Base-by-base conservation (phyloP, 2,113 vertebrate species). In the Eidolon helvum region DNA sequence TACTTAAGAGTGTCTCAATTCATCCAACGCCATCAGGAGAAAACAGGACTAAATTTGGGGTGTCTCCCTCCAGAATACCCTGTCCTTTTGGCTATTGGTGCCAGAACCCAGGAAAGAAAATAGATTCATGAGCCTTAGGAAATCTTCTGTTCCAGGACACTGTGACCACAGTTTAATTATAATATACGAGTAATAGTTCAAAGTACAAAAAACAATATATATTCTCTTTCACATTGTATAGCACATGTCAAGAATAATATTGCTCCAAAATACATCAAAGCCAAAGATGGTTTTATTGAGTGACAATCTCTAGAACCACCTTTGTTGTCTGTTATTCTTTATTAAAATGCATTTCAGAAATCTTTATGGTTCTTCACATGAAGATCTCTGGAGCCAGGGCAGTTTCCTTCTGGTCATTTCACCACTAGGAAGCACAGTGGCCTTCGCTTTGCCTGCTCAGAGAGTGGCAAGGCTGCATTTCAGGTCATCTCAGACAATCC, bases 291-390 rank as follows among this genome's bases (percentile, higher is more conserved):
- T n/a, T 40, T 94, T 82, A 43, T 50, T 80, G 78, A 71, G 8
- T 63, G 43, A 93, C 30, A 87, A 26, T 84, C 75, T 45, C n/a
- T 59, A 30, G 26, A 45, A 30, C 63, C 26, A 9, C 50, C 33
- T 83, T 77, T 90, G 69, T 63, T 83, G 16, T 38, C 84, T 65
- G 40, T 65, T 48, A 28, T 65, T 63, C 43, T 88, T 65, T 80
- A 87, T 74, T 80, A 71, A 95, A 92, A 91, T 61, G 74, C 43
- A 50, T 11, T 6, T 6, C 63, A 72, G 85, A 95, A 88, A 78
- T 69, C 65, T 78, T 94, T 57, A 8, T 43, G n/a, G 33, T 38
- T 86, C 45, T 66, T 85, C 24, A 57, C 0, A 1, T 5, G 66
- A 63, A 59, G 82, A 91, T 50, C 55, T 74, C 66, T 65, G 30